A percentile compares a stretch with the other conserved stretches of the same genome.
Conservation (phyloP, 2,888 invertebrate species). For the Mongoloraphidia duomilia region DNA sequence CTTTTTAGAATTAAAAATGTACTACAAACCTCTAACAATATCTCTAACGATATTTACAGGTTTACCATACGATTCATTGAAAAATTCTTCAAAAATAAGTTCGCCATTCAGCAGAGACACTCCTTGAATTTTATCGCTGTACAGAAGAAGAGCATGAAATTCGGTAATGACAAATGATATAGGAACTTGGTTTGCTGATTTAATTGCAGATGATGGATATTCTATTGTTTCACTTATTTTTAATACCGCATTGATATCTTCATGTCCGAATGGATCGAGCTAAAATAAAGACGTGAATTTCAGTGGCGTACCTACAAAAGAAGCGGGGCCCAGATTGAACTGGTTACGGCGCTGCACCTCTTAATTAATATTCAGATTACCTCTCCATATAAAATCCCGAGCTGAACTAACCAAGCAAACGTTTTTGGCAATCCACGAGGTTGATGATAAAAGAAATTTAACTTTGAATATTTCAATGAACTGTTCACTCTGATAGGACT, state of each 20-base stretch:
- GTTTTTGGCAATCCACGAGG: conserved; percentile 52
- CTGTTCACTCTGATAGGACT: conserved; percentile 59
- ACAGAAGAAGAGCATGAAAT: conserved; percentile 78
- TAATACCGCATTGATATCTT: conserved; percentile 35
- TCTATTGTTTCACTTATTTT: conserved; percentile 32
- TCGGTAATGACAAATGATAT: conserved; percentile 73
- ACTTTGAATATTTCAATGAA: conserved; percentile 56
- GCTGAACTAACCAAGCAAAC: conserved; percentile 80
- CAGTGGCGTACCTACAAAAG: background rate
- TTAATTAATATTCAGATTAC: conserved; percentile 29
- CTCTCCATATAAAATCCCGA: conserved; percentile 67
- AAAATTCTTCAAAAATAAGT: conserved; percentile 72
- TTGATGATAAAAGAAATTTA: conserved; percentile 62
- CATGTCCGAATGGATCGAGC: conserved; percentile 36
- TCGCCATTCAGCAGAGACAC: conserved; percentile 76
- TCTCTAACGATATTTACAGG: conserved; percentile 71
- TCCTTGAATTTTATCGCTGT: conserved; percentile 68
- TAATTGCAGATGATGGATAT: conserved; percentile 27
- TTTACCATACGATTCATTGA: conserved; percentile 65
- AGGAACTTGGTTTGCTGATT: conserved; percentile 34
- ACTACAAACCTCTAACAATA: conserved; percentile 39
- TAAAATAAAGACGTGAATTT: conserved; percentile 21
- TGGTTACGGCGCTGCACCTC: background rate
- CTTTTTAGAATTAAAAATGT: no score
- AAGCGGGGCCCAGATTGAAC: conserved; percentile 9